Base-by-base conservation (phyloP, 2,797 vertebrate species). In the Cetoscarus ocellatus region DNA sequence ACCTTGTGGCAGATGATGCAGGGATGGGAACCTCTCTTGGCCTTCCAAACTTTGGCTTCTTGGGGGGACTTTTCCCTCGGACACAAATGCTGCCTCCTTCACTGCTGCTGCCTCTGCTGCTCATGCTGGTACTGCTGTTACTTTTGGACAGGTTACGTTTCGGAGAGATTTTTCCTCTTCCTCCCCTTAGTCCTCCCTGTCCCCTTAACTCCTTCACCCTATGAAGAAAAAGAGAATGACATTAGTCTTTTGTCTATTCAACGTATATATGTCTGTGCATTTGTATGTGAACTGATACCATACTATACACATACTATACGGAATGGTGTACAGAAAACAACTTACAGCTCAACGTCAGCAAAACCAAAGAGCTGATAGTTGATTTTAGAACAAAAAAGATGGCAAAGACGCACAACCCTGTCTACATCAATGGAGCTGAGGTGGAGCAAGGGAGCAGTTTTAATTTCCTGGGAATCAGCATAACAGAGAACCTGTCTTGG, bases 121-220 rank as follows among this genome's bases (percentile, higher is more conserved):
- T 57, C 14, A 17, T 17, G 18, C 15, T 61, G 39, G 48, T 75
- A 58, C 60, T 82, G 48, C 19, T 68, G 81, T 3, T 15, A 13
- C 38, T 64, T 77, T 82, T 85, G 60, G 70, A 91, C 80, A 94
- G 86, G 75, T 89, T 77, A 17, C 77, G 77, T 87, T 96, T 96
- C 47, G 94, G 92, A 69, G 93, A 94, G 0, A 79, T 85, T 75
- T 80, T 92, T 17, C 17, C 54, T 67, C 61, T 57, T 83, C 56
- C 85, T 72, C 79, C 85, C 70, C 65, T 67, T 18, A 6, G 40
- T 47, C 61, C 69, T 40, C 91, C 75, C 45, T 94, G 93, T 82
- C 91, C 94, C 80, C 91, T 97, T 73, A 98, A 84, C 79, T 98
- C 97, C 80, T 98, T 98, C 47, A 98, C 97, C 74, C 97, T 98